Evolutionary conservation across 2,113 vertebrate genomes (phyloP), one percentile per base, ranked within the genome.

Genomic region (Corythornis cristatus): DNA sequence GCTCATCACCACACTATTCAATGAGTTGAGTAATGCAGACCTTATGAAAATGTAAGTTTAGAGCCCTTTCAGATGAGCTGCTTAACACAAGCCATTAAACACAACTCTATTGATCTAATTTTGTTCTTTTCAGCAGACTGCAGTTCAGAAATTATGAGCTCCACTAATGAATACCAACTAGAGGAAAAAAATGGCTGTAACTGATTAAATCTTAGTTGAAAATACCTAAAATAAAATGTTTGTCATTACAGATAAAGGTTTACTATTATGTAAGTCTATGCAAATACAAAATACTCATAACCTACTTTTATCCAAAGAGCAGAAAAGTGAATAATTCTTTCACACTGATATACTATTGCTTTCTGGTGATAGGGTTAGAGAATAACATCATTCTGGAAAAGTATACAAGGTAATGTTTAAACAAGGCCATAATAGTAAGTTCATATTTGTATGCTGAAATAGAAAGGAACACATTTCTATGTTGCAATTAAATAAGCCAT

Each of bases 1-100:
- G 90, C 74, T 96, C 92, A 96, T 93, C 91, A 86, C 72, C 88
- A 93, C 72, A 43, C 70, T 88, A 83, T 95, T 95, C 96, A 98
- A 94, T 96, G 94, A 96, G 58, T 91, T 97, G 90, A 96, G 51
- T 94, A 96, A 97, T 96, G 85, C 31, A 91, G 79, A 96, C 89
- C 77, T 96, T 96, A 96, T 51, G 79, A 97, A 97, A 96, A 95
- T 79, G 76, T 50, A 65, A 14, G 1, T 92, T 95, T 74, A 90
- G 80, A 94, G 95, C 43, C 87, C 53, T 93, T 97, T 88, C 80
- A 95, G 94, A 96, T 91, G 85, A 97, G 75, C 86, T 94, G 72
- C 86, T 50, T 89, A 96, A 93, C 73, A 95, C 85, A 95, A 84
- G 43, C 88, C 97, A 97, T 97, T 97, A 93, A 89, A 91, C 96